These are phyloP conservation scores for Cheirogaleus medius DNA, from an alignment of 2,113 vertebrate genomes.

Conservation along the genomic window DNA sequence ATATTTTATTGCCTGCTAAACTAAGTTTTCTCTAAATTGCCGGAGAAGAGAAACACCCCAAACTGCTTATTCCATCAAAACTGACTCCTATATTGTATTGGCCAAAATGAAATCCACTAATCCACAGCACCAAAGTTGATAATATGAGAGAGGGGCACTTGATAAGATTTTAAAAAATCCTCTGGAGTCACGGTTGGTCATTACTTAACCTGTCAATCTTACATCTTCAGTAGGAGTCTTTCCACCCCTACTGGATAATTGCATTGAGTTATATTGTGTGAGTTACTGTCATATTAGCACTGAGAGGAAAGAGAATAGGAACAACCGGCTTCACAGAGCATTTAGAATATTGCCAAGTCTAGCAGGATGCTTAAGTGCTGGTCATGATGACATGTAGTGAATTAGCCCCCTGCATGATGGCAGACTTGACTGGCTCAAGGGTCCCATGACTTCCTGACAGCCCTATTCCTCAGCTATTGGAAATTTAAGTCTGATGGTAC, in stretches of 20 bases:
- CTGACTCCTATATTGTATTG: constrained; percentile 44
- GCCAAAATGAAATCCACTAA: constrained; percentile 72
- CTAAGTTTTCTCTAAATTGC: constrained; percentile 76
- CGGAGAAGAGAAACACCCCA: constrained; percentile 66
- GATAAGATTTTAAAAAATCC: constrained; percentile 66
- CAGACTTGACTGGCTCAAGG: background rate
- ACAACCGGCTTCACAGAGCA: background rate
- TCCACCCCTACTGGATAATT: background rate
- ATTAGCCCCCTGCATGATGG: background rate
- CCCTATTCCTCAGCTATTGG: background rate
- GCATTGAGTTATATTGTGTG: constrained; percentile 37
- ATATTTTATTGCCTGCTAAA: constrained; percentile 76
- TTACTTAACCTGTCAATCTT: constrained; percentile 65
- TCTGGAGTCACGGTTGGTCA: constrained; percentile 60
- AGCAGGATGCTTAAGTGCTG: background rate
- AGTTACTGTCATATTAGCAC: constrained; percentile 13
- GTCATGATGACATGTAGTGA: background rate
- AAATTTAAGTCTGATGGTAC: background rate
- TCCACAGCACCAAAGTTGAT: constrained; percentile 60
- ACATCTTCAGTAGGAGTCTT: background rate
- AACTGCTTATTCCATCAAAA: constrained; percentile 73
- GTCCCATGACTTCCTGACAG: background rate
- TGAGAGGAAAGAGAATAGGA: background rate
- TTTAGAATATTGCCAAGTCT: background rate
- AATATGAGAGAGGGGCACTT: constrained; percentile 52